Evolutionary conservation across 92 coral and sea anemone species (phyloP).

Genomic region (Scolanthus callimorphus): DNA sequence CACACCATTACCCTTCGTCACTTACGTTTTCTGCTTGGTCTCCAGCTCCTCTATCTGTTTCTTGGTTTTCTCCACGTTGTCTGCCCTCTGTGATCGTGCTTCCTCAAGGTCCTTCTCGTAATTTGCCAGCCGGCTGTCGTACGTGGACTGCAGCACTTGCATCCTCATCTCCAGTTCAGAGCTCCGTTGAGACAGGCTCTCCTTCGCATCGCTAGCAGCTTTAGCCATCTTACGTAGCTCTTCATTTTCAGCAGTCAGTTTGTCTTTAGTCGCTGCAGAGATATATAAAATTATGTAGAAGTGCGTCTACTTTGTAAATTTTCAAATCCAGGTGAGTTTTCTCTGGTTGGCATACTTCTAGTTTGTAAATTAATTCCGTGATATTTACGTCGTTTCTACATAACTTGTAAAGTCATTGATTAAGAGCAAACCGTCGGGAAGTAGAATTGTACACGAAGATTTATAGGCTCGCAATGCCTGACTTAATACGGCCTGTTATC

Average conservation of each 20-base stretch:
- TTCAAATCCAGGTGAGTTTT: no score
- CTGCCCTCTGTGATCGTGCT: conserved; percentile 42
- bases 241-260: conserved; percentile 71
- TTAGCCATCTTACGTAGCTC: conserved; percentile 65
- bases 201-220: conserved; percentile 59
- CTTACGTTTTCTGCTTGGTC: conserved; percentile 29
- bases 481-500: no score
- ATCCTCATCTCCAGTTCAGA: conserved; percentile 81
- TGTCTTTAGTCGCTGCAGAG: conserved; percentile 57
- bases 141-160: conserved; percentile 72
- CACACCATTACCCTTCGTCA: no score
- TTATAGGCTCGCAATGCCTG: no score
- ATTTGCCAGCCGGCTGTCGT: conserved; percentile 68
- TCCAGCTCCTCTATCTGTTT: conserved; percentile 34
- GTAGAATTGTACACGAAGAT: no score
- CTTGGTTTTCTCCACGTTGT: conserved; percentile 42
- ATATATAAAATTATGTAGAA: no score
- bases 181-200: conserved; percentile 38
- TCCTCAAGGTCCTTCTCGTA: conserved; percentile 86
- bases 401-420: no score
- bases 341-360: no score
- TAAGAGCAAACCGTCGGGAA: no score
- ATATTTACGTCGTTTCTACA: no score
- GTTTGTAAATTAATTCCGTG: no score
- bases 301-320: no score